Percentiles rank a stretch among this genome's conserved stretches.
phyloP scores from a whole-genome alignment of 2,888 invertebrate species.

The Lordiphosa fenestrarum region DNA sequence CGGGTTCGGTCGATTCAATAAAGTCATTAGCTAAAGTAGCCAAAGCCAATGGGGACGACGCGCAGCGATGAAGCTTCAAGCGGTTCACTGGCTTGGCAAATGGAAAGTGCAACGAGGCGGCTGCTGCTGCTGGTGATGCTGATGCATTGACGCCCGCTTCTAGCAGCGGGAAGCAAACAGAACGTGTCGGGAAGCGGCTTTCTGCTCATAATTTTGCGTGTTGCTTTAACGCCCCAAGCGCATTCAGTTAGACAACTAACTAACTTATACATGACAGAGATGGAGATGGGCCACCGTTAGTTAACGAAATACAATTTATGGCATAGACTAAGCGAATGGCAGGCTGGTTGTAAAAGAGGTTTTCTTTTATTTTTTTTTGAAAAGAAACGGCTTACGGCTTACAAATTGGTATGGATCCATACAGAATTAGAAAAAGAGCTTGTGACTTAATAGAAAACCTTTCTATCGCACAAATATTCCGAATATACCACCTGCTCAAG shows the following conservation, averaged over 20 bases:
- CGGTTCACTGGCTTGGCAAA: constrained; percentile 62
- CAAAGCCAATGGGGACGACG: constrained; percentile 38
- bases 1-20: constrained; percentile 57
- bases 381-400: not conserved
- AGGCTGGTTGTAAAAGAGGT: not conserved
- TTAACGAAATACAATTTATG: constrained; percentile 10
- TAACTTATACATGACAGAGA: constrained; percentile 18
- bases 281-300: constrained; percentile 28
- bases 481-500: not conserved
- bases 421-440: constrained; percentile 3
- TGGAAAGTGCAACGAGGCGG: constrained; percentile 62
- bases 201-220: constrained; percentile 47
- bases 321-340: not conserved
- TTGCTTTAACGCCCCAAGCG: constrained; percentile 41
- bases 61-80: constrained; percentile 14
- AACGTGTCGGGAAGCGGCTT: constrained; percentile 20
- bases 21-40: constrained; percentile 72
- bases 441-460: not conserved
- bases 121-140: constrained; percentile 13
- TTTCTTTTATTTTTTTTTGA: not conserved
- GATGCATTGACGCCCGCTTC: constrained; percentile 4
- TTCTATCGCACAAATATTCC: not conserved
- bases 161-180: constrained; percentile 9
- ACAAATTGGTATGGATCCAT: too few species aligned
- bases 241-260: constrained; percentile 37